Evolutionary conservation across 2,113 vertebrate species (phyloP), one percentile per base, ranked within the genome.

Genomic region (Manacus vitellinus): DNA sequence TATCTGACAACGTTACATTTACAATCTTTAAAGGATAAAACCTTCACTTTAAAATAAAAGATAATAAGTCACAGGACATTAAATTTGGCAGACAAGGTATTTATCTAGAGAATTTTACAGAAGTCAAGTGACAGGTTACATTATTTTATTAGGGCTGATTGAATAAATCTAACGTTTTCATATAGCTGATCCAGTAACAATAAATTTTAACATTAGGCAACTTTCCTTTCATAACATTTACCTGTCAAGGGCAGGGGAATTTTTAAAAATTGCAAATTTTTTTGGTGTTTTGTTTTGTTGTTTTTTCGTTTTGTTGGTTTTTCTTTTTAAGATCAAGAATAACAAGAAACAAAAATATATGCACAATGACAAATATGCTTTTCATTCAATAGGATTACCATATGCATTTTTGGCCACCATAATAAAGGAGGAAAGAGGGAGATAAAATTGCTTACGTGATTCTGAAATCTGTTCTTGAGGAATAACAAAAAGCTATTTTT

Each of bases 1-100:
- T 66, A 72, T 52, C 83, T 65, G 97, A 97, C 80, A 94, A 87
- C 0, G 8, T 85, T 59, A 96, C 79, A 91, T 37, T 90, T 85
- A 96, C 31, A 95, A 6, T 94, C n/a, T 70, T 83, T 74, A 92
- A 94, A 96, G 51, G 79, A 93, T 87, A 51, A 85, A 88, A 35
- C 14, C 6, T 94, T 75, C 79, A 72, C 33, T 89, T 90, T 92
- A 92, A 97, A 59, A 85, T 35, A 94, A 37, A 85, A 91, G 70
- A 84, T 21, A 51, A 0, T 21, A 55, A 68, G 30, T 68, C 49
- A 89, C 67, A 90, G 77, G 74, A 85, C 71, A 86, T 49, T 39
- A 87, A 82, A 81, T 77, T 91, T 77, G 83, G 72, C 61, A 89
- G 58, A 78, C 9, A 41, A 89, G 25, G 17, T 89, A 84, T 28